Base-by-base conservation (phyloP, 1,140 invertebrate species). In the Hycleus phaleratus region DNA sequence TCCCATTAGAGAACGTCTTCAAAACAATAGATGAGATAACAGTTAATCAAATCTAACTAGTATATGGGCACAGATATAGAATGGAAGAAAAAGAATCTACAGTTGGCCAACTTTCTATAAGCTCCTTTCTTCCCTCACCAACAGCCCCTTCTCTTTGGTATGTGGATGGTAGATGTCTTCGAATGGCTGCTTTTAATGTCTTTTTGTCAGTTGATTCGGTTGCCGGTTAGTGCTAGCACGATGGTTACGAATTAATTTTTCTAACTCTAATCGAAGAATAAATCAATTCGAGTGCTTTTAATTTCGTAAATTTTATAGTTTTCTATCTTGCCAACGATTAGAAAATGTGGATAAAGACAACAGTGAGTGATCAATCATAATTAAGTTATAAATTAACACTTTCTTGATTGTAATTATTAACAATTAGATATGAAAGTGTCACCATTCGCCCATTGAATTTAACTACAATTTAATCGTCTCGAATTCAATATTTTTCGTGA, bases 41-140 rank as follows among this genome's bases (percentile, higher is more conserved):
- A 32, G 32, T 32, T 5, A 32, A 5, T 32, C 4, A 32, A 32
- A 32, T 32, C 7, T 32, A 32, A 5, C 7, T 32, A 32, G 32
- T 32, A 32, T 32, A 5, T 32, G 4, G 4, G 0, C 32, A 32
- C 7, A 4, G 4, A 5, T 32, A 32, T 32, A 5, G 7, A 32
- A 32, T 25, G 43, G 40, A 46, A 32, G 18, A 42, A 49, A 49
- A 53, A 4, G 32, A 32, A 32, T 32, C 63, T 56, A 50, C 63
- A 58, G 61, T 61, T 38, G 47, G 50, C 26, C 61, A 65, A 65
- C 63, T 65, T 65, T 65, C 63, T 65, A 59, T 46, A 46, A 60
- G 40, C 58, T 58, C 63, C 61, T 59, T 65, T 65, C 58, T 55
- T 65, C 61, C 63, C 63, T 55, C 58, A 32, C 32, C 32, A 44